Conservation (phyloP, 2,113 vertebrate genomes). For the Ovibos moschatus region DNA sequence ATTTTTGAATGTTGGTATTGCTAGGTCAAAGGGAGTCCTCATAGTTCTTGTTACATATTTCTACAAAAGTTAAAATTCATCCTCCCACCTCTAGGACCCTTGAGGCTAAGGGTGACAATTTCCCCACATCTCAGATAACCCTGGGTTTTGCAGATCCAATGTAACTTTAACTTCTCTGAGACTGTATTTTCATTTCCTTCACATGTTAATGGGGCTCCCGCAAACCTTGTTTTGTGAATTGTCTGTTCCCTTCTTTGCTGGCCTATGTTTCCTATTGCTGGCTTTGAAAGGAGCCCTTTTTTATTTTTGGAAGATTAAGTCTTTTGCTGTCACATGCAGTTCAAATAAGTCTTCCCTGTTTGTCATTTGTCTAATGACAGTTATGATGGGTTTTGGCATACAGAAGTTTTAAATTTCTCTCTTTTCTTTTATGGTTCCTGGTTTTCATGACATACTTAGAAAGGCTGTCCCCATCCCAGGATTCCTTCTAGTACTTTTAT, state of each 20-base stretch:
- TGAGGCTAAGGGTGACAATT: background rate
- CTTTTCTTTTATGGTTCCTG: constrained; percentile 51
- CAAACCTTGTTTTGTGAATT: background rate
- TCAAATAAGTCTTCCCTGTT: background rate
- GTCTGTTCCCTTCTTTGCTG: background rate
- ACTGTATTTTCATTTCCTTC: background rate
- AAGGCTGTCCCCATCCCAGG: constrained; percentile 42
- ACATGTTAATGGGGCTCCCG: background rate
- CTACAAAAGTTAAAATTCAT: background rate
- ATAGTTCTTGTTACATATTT: background rate
- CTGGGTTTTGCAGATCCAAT: background rate
- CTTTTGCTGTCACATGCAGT: background rate
- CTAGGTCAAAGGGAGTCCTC: background rate
- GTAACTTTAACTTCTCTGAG: background rate
- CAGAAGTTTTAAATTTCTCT: constrained; percentile 59
- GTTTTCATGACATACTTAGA: constrained; percentile 57
- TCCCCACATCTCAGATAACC: background rate
- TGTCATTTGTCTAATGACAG: constrained; percentile 29
- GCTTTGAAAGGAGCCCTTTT: background rate
- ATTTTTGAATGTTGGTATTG: background rate
- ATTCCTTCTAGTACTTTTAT: constrained; percentile 59
- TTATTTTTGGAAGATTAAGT: background rate
- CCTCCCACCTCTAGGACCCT: background rate
- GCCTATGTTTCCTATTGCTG: background rate
- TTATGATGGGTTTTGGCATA: constrained; percentile 8